Percentiles rank a stretch among this genome's conserved stretches.
phyloP scores from a whole-genome alignment of 2,797 vertebrate genomes.

The Halcyon chelicuti region DNA sequence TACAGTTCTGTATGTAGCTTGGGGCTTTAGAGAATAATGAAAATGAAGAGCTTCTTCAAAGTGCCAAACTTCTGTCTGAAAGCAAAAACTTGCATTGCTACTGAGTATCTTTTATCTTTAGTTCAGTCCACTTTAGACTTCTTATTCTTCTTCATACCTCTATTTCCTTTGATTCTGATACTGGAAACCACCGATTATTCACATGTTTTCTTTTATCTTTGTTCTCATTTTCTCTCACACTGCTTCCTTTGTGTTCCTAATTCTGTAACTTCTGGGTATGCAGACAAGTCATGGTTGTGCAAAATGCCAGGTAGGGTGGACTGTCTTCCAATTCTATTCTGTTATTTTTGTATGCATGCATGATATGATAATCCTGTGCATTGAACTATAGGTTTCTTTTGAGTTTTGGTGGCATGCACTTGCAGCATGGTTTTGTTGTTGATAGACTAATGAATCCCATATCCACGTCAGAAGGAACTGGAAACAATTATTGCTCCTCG shows the following conservation, averaged over 20 bases:
- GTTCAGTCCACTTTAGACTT: background rate
- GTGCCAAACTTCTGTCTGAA: background rate
- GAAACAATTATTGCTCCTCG: background rate
- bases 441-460: background rate
- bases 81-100: background rate
- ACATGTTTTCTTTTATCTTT: constrained; percentile 46
- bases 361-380: background rate
- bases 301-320: constrained; percentile 98
- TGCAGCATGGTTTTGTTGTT: background rate
- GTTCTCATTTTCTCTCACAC: constrained; percentile 66
- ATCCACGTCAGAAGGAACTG: background rate
- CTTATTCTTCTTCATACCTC: background rate
- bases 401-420: background rate
- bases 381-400: background rate
- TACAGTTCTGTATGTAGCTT: background rate
- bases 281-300: constrained; percentile 99
- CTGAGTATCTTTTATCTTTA: background rate
- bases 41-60: background rate
- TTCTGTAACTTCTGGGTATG: constrained; percentile 75
- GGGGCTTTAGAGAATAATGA: background rate
- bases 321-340: constrained; percentile 73
- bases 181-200: background rate
- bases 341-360: background rate
- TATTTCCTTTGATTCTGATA: constrained; percentile 17
- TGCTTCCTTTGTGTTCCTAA: constrained; percentile 77